Evolutionary conservation across 2,797 vertebrate species (phyloP), one percentile per base, ranked within the genome.

Genomic region (Acipenser ruthenus): DNA sequence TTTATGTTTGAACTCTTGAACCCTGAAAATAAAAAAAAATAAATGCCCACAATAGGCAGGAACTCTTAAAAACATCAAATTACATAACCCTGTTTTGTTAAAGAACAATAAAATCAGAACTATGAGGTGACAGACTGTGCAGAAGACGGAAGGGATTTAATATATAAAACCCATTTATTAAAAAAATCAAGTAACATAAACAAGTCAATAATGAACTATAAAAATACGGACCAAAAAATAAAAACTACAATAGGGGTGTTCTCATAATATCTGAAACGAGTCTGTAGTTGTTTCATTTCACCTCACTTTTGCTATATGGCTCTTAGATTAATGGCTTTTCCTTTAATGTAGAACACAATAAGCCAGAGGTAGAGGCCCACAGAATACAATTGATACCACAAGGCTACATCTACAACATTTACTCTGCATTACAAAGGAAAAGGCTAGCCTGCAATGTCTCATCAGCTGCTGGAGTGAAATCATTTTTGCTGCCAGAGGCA

Each of bases 151-250:
- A 37, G 65, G 58, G 50, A 74, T 64, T 71, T 75, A 79, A 80
- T 86, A 84, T 87, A 88, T 78, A 92, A 91, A 91, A 88, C 85
- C 86, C 78, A 83, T 92, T 95, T 94, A 94, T 93, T 92, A 72
- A 86, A 85, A 91, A 78, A 84, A 37, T 86, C 84, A 85, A 82
- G 85, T 88, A 81, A 89, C 86, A 82, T 86, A 87, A 82, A 88
- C 82, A 82, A 77, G 84, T 76, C 70, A 82, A 83, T 82, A 87
- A 67, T 84, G 78, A 85, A 82, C 85, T 84, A 87, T 77, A 81
- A 3, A 37, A 83, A 62, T 60, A 76, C 78, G 83, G 79, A 74
- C 15, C 15, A 18, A 18, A 74, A 78, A 77, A 74, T 79, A 71
- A 74, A 79, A 80, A 80, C 80, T 82, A 86, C 77, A 80, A 82